These are phyloP conservation scores for Campylomormyrus numenius DNA, from an alignment of 2,113 vertebrate genomes.

Conservation along the genomic window DNA sequence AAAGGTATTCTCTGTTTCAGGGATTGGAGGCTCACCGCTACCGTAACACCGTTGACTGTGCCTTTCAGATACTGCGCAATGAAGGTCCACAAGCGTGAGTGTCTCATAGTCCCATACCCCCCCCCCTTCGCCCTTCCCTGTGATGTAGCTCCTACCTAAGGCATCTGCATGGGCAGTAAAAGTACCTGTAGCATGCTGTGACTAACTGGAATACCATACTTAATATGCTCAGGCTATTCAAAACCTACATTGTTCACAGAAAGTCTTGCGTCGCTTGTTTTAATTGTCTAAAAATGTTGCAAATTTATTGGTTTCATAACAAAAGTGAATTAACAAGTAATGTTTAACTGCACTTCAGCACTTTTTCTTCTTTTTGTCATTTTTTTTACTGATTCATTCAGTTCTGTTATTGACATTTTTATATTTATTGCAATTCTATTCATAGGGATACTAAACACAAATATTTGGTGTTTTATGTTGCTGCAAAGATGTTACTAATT, in stretches of 20 bases:
- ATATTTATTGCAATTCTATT: not conserved
- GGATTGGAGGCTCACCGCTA: slow-evolving; percentile 70
- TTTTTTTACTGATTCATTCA: not conserved
- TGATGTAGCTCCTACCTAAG: not conserved
- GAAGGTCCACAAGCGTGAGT: slow-evolving; percentile 71
- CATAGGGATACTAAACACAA: not conserved
- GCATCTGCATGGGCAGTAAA: not conserved
- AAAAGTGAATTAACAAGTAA: not conserved
- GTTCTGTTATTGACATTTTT: not conserved
- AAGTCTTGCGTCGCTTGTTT: not conserved
- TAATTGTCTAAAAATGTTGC: not conserved
- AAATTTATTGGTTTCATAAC: not conserved
- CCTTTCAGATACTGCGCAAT: slow-evolving; percentile 68
- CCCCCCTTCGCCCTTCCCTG: no score
- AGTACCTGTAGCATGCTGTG: not conserved
- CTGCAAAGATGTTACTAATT: not conserved
- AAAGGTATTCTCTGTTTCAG: slow-evolving; percentile 33
- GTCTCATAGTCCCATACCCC: not conserved
- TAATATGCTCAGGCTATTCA: not conserved
- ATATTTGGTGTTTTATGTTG: no score
- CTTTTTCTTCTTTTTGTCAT: not conserved
- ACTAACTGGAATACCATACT: not conserved
- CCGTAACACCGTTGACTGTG: slow-evolving; percentile 69
- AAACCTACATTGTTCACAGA: not conserved
- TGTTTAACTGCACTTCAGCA: not conserved